These are phyloP conservation scores for Gryllus bimaculatus DNA, from an alignment of 1,140 invertebrate species.

Conservation along the genomic window DNA sequence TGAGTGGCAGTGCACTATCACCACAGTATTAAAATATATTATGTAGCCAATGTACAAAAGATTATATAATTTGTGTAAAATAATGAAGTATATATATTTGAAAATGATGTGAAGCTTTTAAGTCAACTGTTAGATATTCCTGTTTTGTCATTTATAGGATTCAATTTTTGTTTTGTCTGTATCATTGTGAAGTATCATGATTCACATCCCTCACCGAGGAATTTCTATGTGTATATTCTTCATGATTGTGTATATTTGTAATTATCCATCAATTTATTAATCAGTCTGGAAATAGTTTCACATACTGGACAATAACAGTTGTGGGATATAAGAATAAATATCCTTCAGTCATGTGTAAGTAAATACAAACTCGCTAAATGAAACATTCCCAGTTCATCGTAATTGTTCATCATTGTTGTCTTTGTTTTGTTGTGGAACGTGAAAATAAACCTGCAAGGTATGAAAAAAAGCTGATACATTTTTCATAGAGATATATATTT, in stretches of 20 bases:
- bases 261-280: neutral
- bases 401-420: neutral
- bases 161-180: neutral
- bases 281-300: neutral
- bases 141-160: neutral
- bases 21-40: conserved; percentile 2
- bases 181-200: neutral
- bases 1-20: neutral
- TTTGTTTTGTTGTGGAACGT: neutral
- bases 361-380: neutral
- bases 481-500: neutral
- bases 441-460: neutral
- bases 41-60: conserved; percentile 4
- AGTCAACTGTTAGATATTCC: neutral
- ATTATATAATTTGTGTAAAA: neutral
- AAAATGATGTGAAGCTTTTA: neutral
- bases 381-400: neutral
- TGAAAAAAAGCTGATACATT: neutral
- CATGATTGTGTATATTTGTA: neutral
- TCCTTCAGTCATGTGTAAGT: neutral
- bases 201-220: neutral
- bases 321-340: neutral
- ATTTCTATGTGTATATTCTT: neutral
- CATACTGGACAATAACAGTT: neutral
- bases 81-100: neutral